These are phyloP conservation scores for Erynnis tages DNA, from an alignment of 2,888 invertebrate species.

Conservation along the genomic window DNA sequence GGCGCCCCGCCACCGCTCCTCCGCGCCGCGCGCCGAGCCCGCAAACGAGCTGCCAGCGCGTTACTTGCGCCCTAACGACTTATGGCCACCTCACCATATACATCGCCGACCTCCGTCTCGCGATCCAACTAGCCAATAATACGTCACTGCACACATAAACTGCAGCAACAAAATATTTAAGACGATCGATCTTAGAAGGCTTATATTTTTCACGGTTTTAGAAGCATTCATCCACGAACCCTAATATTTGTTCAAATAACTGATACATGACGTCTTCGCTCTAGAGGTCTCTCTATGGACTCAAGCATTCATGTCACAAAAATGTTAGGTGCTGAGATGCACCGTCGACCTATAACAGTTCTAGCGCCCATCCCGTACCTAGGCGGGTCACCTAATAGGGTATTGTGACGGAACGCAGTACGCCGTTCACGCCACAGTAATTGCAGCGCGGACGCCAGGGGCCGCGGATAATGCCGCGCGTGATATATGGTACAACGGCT, in stretches of 20 bases:
- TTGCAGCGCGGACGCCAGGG: conserved; percentile 73
- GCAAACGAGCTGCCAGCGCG: conserved; percentile 55
- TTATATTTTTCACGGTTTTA: no score
- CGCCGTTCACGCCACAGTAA: conserved; percentile 59
- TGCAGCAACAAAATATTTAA: no score
- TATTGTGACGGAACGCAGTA: conserved; percentile 54
- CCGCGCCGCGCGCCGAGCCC: conserved; percentile 33
- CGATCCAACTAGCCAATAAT: conserved; percentile 15
- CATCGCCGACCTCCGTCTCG: conserved; percentile 8
- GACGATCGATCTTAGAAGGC: no score
- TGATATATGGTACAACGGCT: conserved; percentile 74
- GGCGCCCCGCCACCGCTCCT: conserved; percentile 46
- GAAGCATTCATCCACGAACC: no score
- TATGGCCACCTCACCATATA: conserved; percentile 33
- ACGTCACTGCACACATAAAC: conserved; percentile 1
- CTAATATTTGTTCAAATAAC: no score
- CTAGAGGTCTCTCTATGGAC: no score
- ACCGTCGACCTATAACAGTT: background rate
- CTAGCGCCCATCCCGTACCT: background rate
- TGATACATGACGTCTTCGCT: no score
- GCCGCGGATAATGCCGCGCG: conserved; percentile 70
- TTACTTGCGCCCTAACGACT: conserved; percentile 42
- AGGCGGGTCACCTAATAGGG: conserved; percentile 49
- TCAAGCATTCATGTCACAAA: no score
- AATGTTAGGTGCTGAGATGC: no score